Conservation (phyloP, 92 coral and sea anemone genomes). For the Galaxea fascicularis region DNA sequence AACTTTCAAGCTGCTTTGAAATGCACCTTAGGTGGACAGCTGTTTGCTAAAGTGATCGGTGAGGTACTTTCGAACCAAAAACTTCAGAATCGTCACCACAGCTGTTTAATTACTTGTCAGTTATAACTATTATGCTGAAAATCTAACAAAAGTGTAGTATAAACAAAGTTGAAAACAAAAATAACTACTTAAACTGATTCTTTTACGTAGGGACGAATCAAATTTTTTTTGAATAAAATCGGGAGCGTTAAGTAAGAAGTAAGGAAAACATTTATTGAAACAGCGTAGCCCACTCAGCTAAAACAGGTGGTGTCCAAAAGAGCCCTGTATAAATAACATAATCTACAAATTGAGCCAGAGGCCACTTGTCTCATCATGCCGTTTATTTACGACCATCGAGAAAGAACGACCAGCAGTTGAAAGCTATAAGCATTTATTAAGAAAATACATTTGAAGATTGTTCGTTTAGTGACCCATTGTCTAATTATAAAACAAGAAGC, state of each 20-base stretch:
- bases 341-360: slow-evolving; percentile 30
- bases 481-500: background rate
- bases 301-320: too few relatives aligned
- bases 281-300: too few relatives aligned
- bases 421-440: background rate
- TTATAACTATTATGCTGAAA: slow-evolving; percentile 7
- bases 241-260: too few relatives aligned
- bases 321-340: too few relatives aligned
- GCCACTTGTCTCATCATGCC: background rate
- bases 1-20: background rate
- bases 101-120: background rate
- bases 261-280: too few relatives aligned
- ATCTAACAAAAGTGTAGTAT: background rate
- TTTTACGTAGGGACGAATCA: background rate
- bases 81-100: too few relatives aligned
- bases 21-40: background rate
- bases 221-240: too few relatives aligned
- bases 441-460: background rate
- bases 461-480: background rate
- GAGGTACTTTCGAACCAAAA: too few relatives aligned
- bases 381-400: background rate
- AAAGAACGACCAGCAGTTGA: background rate
- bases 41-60: too few relatives aligned
- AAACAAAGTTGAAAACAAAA: background rate
- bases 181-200: background rate